Base-by-base conservation (phyloP, 2,888 invertebrate genomes). In the Drosophila paranaensis region DNA sequence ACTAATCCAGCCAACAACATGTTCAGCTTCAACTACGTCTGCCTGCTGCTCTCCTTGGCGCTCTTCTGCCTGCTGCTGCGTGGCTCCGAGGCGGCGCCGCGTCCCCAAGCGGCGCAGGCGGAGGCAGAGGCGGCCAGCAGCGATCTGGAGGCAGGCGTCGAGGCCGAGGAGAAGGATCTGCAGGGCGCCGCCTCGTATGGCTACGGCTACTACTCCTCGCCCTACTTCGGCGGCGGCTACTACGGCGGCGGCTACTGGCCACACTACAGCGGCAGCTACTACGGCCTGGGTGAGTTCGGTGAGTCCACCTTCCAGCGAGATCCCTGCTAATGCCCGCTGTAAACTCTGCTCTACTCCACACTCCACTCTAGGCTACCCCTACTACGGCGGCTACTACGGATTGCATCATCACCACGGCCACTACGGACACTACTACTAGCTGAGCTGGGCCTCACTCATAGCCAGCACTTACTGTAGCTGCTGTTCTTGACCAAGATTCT, bases 191-290 rank as follows among this genome's bases (percentile, higher is more conserved):
- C 91, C 0, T 93, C 92, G 2, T 74, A 82, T 33, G 92, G 92
- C 42, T 90, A 91, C 54, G 92, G 93, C 43, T 92, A 91, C 61
- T 92, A 92, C 61, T 86, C 90, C 1, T 87, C 91, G 5, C 92
- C 92, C 1, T 90, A 91, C 40, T 37, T 85, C 20, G 81, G 88
- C 27, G 79, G 85, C 16, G 82, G 88, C 42, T 86, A 60, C 30
- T 82, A 84, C 45, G 89, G 91, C 1, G 88, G 74, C 14, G 88
- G 87, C 56, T 82, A 80, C 10, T 90, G 81, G 84, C 90, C 90
- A 0, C 84, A 91, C 51, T 87, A 87, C 60, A 86, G 88, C 35
- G 79, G 82, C 30, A 79, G 89, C 9, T 85, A 90, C 57, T 90
- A 90, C 54, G 82, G 91, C 35, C 63, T 91, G 58, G 89, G 90